A percentile compares a stretch with the other conserved stretches of the same genome.
Conservation (phyloP, 2,888 invertebrate genomes). For the Ctenicera cuprea region DNA sequence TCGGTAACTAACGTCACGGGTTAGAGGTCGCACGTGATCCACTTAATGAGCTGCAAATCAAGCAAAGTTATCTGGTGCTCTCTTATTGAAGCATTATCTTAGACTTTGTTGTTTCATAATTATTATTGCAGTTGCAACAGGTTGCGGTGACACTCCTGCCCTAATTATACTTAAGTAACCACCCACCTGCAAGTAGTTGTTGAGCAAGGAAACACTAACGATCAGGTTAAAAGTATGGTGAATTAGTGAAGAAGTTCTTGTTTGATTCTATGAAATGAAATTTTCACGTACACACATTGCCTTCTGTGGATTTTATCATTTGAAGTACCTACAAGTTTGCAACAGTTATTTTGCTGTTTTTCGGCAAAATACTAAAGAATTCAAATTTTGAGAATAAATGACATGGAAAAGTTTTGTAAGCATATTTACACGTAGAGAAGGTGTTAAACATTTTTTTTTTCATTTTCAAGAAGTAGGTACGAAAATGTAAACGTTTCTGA, state of each 20-base stretch:
- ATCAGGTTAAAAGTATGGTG: background rate
- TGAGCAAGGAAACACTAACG: background rate
- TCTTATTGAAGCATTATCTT: conserved; percentile 1
- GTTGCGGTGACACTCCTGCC: conserved; percentile 47
- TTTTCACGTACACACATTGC: too few species aligned
- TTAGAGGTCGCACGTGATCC: conserved; percentile 61
- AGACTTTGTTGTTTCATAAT: conserved; percentile 32
- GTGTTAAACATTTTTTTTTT: too few species aligned
- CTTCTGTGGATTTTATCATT: too few species aligned
- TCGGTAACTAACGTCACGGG: conserved; percentile 53
- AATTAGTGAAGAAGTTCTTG: background rate
- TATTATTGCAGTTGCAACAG: conserved; percentile 42
- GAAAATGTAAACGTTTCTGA: too few species aligned
- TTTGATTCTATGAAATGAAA: too few species aligned
- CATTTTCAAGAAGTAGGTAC: too few species aligned
- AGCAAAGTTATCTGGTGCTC: conserved; percentile 39
- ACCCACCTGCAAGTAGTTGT: conserved; percentile 6
- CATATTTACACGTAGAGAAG: too few species aligned
- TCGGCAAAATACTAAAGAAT: too few species aligned
- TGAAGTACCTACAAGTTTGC: too few species aligned
- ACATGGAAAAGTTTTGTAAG: too few species aligned
- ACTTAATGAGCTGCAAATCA: conserved; percentile 59
- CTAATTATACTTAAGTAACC: conserved; percentile 31
- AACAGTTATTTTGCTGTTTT: too few species aligned
- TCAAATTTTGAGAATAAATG: too few species aligned